Evolutionary conservation across 2,888 invertebrate genomes (phyloP).

Genomic region (Hypena proboscidalis): DNA sequence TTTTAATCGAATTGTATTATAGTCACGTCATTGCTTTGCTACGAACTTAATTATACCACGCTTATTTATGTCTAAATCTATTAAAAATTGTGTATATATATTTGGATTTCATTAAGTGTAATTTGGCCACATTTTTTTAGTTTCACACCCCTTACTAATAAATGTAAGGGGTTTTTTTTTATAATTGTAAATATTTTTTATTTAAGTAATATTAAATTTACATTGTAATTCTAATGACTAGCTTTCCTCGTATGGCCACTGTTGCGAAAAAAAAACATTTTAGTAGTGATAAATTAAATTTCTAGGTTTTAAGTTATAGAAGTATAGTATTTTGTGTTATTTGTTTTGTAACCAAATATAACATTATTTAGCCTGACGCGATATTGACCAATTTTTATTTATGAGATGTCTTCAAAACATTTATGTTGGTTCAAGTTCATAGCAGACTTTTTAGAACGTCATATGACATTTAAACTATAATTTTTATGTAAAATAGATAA

Average conservation of each 20-base stretch:
- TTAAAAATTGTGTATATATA: slow-evolving; percentile 82
- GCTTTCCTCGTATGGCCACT: slow-evolving; percentile 82
- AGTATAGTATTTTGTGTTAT: slow-evolving; percentile 32
- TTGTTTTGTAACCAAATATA: slow-evolving; percentile 52
- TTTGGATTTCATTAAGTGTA: slow-evolving; percentile 82
- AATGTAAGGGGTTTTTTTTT: slow-evolving; percentile 64
- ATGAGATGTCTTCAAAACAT: too few relatives aligned
- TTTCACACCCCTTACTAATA: slow-evolving; percentile 75
- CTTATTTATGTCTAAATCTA: slow-evolving; percentile 55
- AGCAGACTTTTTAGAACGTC: too few relatives aligned
- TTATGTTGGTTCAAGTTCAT: too few relatives aligned
- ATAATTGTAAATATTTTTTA: slow-evolving; percentile 80
- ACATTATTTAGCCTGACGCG: too few relatives aligned
- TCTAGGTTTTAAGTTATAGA: slow-evolving; percentile 32
- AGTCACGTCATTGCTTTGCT: slow-evolving; percentile 30
- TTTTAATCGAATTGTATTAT: slow-evolving; percentile 18
- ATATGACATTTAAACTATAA: too few relatives aligned
- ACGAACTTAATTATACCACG: slow-evolving; percentile 43
- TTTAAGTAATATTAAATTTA: slow-evolving; percentile 74
- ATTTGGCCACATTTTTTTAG: slow-evolving; percentile 85
- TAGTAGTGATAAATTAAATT: slow-evolving; percentile 35
- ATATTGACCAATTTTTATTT: too few relatives aligned
- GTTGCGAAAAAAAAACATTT: slow-evolving; percentile 54
- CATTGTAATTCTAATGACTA: slow-evolving; percentile 83
- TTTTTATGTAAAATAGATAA: too few relatives aligned